phyloP scores from a whole-genome alignment of 2,797 vertebrate genomes.

The Neopelma chrysocephalum region DNA sequence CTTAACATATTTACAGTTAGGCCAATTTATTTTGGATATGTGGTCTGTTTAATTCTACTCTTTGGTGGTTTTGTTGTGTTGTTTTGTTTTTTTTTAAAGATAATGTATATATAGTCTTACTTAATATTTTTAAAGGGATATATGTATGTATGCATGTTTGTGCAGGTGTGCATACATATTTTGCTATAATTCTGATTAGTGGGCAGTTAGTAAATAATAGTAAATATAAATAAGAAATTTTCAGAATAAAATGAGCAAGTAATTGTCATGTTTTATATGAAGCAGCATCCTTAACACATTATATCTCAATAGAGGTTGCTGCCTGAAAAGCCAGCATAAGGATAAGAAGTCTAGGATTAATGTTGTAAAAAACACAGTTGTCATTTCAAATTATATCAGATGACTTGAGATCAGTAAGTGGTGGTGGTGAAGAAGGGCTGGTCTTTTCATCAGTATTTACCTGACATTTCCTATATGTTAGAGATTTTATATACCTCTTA shows the following conservation, averaged over 20 bases:
- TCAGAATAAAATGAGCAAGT: not conserved
- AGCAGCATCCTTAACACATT: not conserved
- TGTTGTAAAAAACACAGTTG: not conserved
- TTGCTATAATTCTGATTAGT: not conserved
- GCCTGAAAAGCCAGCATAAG: not conserved
- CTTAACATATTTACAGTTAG: not conserved
- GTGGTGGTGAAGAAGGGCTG: not conserved
- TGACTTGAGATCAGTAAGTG: not conserved
- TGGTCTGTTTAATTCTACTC: not conserved
- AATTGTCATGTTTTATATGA: not conserved
- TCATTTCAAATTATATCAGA: not conserved
- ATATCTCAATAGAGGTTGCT: not conserved
- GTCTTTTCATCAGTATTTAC: not conserved
- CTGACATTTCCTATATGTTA: not conserved
- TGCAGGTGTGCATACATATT: not conserved
- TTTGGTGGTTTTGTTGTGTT: not conserved
- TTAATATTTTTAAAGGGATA: not conserved
- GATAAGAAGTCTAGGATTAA: not conserved
- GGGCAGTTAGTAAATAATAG: not conserved
- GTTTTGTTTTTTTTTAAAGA: not conserved
- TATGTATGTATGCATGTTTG: not conserved
- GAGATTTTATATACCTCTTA: not conserved
- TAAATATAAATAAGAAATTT: not conserved
- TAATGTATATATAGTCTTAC: not conserved
- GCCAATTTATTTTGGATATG: not conserved